phyloP scores from a whole-genome alignment of 53 echinoderm and acorn worm species.

The Mesocentrotus franciscanus region DNA sequence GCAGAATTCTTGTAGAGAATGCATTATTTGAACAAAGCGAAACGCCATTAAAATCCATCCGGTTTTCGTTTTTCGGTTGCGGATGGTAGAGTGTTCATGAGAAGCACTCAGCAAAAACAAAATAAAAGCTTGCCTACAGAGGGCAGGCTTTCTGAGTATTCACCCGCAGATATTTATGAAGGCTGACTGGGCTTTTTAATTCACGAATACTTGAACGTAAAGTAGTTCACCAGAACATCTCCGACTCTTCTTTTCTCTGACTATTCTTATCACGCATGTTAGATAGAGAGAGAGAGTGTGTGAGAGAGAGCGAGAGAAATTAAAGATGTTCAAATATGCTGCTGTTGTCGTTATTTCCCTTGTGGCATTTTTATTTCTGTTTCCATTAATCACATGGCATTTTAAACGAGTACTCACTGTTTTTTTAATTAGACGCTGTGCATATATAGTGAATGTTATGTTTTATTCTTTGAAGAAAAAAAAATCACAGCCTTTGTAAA shows the following conservation, averaged over 20 bases:
- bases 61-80: background rate
- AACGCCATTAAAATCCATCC: background rate
- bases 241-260: background rate
- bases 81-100: slow-evolving; percentile 2
- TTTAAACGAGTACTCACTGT: slow-evolving; percentile 39
- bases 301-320: background rate
- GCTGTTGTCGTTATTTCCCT: background rate
- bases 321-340: slow-evolving; percentile 44
- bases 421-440: slow-evolving; percentile 21
- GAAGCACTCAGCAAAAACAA: background rate
- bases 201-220: background rate
- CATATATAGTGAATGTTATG: slow-evolving; percentile 33
- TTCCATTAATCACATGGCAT: slow-evolving; percentile 31
- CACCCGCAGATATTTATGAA: slow-evolving; percentile 54
- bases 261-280: background rate
- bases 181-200: slow-evolving; percentile 28
- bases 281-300: background rate
- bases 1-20: slow-evolving; percentile 52
- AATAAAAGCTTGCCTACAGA: background rate
- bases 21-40: slow-evolving; percentile 52
- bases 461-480: slow-evolving; percentile 36
- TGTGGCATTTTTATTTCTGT: slow-evolving; percentile 27
- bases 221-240: slow-evolving; percentile 6
- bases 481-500: slow-evolving; percentile 3
- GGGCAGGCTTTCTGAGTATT: slow-evolving; percentile 44